Base-by-base conservation (phyloP, 92 coral and sea anemone species). In the Umimayanthus chanpuru region DNA sequence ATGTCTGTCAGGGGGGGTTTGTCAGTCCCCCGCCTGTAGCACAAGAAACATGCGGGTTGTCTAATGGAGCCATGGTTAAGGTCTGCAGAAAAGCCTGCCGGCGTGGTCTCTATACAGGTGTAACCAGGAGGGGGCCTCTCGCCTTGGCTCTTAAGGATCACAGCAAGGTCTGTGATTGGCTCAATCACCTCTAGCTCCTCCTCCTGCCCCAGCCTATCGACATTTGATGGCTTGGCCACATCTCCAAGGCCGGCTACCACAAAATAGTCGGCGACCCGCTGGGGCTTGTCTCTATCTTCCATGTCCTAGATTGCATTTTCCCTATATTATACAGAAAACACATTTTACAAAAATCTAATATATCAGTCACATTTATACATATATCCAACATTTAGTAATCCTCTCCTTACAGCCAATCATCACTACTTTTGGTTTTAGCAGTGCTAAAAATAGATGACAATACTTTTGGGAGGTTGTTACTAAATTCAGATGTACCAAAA, bases 121-220 rank as follows among this genome's bases (percentile, higher is more conserved):
- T 91, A 97, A 1, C 98, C 99, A 15, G 80, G 73, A 4, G 99
- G 99, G 0, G 95, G 91, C 50, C 71, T 91, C 72, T 97, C 99
- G 64, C 99, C 99, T 67, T 90, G 93, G 82, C 96, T 95, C 85
- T 95, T 95, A 49, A 97, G 95, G 64, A 97, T 94, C 61, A 97
- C 99, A 41, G 98, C 94, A n/a, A 97, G 88, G 89, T 97, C 99
- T n/a, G 99, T 97, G 81, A 97, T 97, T 67, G 99, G 99, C 80
- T 97, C 98, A 47, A 91, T 80, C 61, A 94, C 92, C 7, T 89
- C 88, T 25, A 70, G 83, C 26, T 92, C 92, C 39, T 91, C 92
- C 28, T 90, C 97, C 8, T 91, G 96, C 4, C 94, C 98, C 73
- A 90, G 90, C 88, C 86, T 85, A 40, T 91, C 92, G 61, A 90